A percentile compares a stretch with the other conserved stretches of the same genome.
These are phyloP conservation scores for Trematocara nigrifrons DNA, from an alignment of 2,113 vertebrate species.

Conservation along the genomic window DNA sequence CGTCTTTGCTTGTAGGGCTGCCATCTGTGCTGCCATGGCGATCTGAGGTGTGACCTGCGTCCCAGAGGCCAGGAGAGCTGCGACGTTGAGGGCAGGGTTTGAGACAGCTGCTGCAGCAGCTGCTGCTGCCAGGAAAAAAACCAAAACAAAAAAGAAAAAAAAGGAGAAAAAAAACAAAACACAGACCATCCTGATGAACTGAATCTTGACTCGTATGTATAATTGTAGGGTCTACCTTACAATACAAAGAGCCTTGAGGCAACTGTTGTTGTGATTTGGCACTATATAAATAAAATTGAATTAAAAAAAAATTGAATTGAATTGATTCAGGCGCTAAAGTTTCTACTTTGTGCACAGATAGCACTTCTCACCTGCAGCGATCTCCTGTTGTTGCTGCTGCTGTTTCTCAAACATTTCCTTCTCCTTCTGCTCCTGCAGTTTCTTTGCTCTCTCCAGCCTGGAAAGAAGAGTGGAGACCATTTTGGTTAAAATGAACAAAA, in stretches of 20 bases:
- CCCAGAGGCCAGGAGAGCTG: conserved; percentile 91
- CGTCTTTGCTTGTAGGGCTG: conserved; percentile 92
- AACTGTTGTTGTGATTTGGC: neutral
- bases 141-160: neutral
- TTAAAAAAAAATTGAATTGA: neutral
- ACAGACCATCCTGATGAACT: neutral
- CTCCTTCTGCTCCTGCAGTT: conserved; percentile 95
- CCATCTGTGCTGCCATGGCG: conserved; percentile 98
- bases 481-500: neutral
- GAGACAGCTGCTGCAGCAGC: conserved; percentile 58
- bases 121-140: conserved; percentile 24
- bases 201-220: neutral
- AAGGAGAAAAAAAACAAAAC: neutral
- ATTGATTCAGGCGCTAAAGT: neutral
- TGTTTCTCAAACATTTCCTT: conserved; percentile 95
- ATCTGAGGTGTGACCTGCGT: conserved; percentile 98
- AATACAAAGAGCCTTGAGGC: neutral
- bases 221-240: neutral
- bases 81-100: conserved; percentile 89
- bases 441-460: conserved; percentile 96
- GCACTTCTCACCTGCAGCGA: conserved; percentile 76
- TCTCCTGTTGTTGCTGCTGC: conserved; percentile 87
- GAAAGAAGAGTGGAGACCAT: neutral
- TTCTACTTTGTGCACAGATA: neutral
- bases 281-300: neutral